Evolutionary conservation across 2,888 invertebrate genomes (phyloP), one percentile per base, ranked within the genome.

Genomic region (Dryobota labecula): DNA sequence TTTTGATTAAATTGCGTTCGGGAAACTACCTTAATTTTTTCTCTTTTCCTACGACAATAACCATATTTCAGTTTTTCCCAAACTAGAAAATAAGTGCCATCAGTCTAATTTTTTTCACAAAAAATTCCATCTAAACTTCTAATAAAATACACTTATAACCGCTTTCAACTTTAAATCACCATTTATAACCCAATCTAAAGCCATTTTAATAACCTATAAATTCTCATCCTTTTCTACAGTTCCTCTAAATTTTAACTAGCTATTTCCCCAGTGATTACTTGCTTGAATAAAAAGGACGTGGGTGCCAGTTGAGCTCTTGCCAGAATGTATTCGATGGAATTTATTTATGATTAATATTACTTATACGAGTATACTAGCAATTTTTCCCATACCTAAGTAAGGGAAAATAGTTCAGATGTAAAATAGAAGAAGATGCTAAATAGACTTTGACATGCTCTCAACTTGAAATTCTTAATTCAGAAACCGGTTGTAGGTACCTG

Each of bases 271-370:
- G 68, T 18, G 60, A 76, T 80, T 68, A 71, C 64, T 82, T 69
- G 58, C 30, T 58, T 69, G 68, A 62, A 69, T 82, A 61, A 66
- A 65, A 57, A 47, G 38, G 47, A 60, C 9, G 49, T 20, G 58
- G 41, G 20, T 69, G 69, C 69, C 68, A 78, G 73, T 84, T 85
- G 74, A 83, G 47, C 62, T 33, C 24, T 73, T 83, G 86, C 86
- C 84, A 85, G 64, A 73, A 78, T 62, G 24, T 66, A 65, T 69
- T 64, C 54, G 0, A 49, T 56, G 53, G 24, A 43, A 43, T 38
- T 61, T 49, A 73, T 82, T 53, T 71, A 83, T 68, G 68, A 62
- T 43, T 47, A 24, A 47, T 64, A 68, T 57, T 60, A 27, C 65
- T 70, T 68, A 15, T 9, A n/a, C n/a, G n/a, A n/a, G n/a, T 38